These are phyloP conservation scores for Crocodylus rhombifer DNA, from an alignment of 2,797 vertebrate species.

Conservation along the genomic window DNA sequence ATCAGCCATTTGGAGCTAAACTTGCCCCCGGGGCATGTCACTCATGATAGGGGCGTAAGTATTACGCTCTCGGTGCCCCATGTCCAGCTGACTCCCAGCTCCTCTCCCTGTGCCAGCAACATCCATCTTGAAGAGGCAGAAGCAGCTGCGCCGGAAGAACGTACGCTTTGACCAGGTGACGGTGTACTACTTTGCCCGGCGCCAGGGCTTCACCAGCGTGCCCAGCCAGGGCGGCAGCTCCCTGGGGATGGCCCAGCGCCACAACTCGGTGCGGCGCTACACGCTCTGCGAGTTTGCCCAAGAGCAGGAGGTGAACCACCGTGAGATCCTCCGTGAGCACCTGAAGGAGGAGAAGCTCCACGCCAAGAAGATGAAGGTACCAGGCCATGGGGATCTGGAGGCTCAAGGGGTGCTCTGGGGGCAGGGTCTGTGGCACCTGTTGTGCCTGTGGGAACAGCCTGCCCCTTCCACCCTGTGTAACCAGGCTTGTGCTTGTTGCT, in stretches of 20 bases:
- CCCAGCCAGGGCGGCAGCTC: conserved; percentile 97
- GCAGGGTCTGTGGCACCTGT: not conserved
- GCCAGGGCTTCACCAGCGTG: conserved; percentile 96
- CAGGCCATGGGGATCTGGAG: not conserved
- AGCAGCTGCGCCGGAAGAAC: conserved; percentile 88
- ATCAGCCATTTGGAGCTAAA: no score
- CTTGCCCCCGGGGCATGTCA: no score
- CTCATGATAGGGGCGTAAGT: no score
- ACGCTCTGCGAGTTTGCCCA: conserved; percentile 94
- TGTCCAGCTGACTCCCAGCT: no score
- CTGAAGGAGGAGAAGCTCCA: conserved; percentile 96
- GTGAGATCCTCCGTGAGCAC: conserved; percentile 90
- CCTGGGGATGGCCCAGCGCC: conserved; percentile 94
- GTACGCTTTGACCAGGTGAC: conserved; percentile 96
- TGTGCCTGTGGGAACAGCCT: not conserved
- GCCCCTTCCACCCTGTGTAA: not conserved
- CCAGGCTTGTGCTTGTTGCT: no score
- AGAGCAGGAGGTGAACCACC: conserved; percentile 92
- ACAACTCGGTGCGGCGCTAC: conserved; percentile 92
- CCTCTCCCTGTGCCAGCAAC: conserved; percentile 82
- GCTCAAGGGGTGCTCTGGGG: not conserved
- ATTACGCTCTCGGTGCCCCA: no score
- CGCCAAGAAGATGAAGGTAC: conserved; percentile 94
- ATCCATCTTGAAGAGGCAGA: conserved; percentile 93
- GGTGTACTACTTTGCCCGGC: conserved; percentile 94